Base-by-base conservation (phyloP, 2,113 vertebrate species). In the Passer montanus region DNA sequence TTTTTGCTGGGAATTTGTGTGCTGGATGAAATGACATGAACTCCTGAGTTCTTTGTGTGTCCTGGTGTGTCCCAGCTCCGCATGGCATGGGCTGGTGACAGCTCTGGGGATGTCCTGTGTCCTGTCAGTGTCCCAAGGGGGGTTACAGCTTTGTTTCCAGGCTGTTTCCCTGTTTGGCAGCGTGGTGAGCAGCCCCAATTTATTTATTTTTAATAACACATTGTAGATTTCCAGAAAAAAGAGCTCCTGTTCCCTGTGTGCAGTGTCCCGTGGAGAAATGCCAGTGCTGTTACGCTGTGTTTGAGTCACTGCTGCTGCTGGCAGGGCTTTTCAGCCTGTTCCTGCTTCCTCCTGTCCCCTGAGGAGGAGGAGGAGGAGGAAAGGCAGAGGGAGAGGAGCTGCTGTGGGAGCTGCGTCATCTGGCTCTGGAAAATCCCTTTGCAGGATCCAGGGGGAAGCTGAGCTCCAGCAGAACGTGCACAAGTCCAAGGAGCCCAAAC, bases 271-370 rank as follows among this genome's bases (percentile, higher is more conserved):
- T 16, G 62, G 43, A 47, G 79, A 72, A 64, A 47, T 56, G 46
- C 43, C 39, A 7, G 58, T 0, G 27, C 31, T 1, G 3, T 39
- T 46, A 18, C 0, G 1, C 0, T 21, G 58, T 10, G 39, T 22
- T 88, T 33, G 91, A 90, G 83, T 73, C 58, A 6, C 72, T 39
- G 53, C 37, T 92, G 50, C 60, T 91, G 43, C 79, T 86, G 76
- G 73, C 72, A 73, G 63, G 44, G 58, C 4, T 50, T 53, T 37
- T 11, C 24, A 62, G 46, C 46, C 66, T 58, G 50, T 6, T 60
- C 41, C 74, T 85, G 64, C 66, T 86, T 37, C 9, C 37, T 83
- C n/a, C 49, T 62, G 3, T 63, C 5, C 73, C 39, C 24, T 1
- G 74, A 63, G 66, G 26, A 82, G 70, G 68, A 84, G 66, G 68